A percentile compares a stretch with the other conserved stretches of the same genome.
Evolutionary conservation across 2,113 vertebrate species (phyloP).

Genomic region (mouse (Mus musculus)): GRCm39 chr19:6031501-6032000

Average conservation of each 20-base stretch:
- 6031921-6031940: too few species aligned
- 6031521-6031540: neutral
- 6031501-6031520: neutral
- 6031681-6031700: constrained; percentile 87
- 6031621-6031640: accelerated
- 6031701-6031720: constrained; percentile 89
- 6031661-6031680: constrained; percentile 88
- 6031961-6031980: too few species aligned
- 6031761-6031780: constrained; percentile 92
- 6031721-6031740: constrained; percentile 86
- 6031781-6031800: constrained; percentile 81
- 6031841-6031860: neutral
- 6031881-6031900: accelerated
- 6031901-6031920: neutral
- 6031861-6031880: neutral
- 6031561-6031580: neutral
- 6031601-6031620: neutral
- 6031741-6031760: constrained; percentile 91
- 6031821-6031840: neutral
- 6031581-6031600: neutral
- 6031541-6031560: neutral
- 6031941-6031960: too few species aligned
- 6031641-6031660: constrained; percentile 82
- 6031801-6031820: neutral
- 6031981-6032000: neutral